Base-by-base conservation (phyloP, 2,888 invertebrate genomes). In the Cheilosia impressa region DNA sequence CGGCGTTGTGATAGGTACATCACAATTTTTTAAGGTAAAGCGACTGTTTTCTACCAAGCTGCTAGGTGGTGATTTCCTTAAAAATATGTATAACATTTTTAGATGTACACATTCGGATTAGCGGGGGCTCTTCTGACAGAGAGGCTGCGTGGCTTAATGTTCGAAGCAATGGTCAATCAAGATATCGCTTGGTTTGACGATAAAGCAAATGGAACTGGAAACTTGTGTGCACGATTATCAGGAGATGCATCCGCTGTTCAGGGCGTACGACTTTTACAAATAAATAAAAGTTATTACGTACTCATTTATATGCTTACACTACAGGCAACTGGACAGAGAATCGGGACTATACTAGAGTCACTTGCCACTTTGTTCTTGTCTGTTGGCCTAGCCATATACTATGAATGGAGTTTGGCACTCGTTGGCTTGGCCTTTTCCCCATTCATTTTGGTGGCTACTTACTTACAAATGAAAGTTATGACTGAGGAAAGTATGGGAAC, bases 71-170 rank as follows among this genome's bases (percentile, higher is more conserved):
- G 13, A 38, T 38, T 13, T 13, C 4, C 13, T 3, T 13, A 38
- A 38, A 38, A 38, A 38, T 13, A 13, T 13, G 10, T 38, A 13
- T 38, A 38, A 38, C 13, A n/a, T 47, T 47, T 47, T 15, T 88
- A 95, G 93, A 93, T 94, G 17, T 93, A 93, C 88, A 93, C 95
- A 90, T 97, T 97, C 90, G 95, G 94, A 0, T 93, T 96, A 34
- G 96, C 97, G 41, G 97, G 97, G 43, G 97, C 97, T 91, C 93
- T 94, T 83, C 93, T 98, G 66, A 98, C 97, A 0, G 94, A 95
- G 89, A 93, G 97, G 80, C 91, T 97, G 3, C 93, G 97, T 66
- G 93, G 93, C 41, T 87, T 93, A 50, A 93, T 95, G 92, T 96
- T 96, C 88, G 93, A 93, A 65, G 94, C 95, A 4, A 94, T 96